Evolutionary conservation across 2,113 vertebrate genomes (phyloP).

Genomic region (Sphaerodactylus townsendi): DNA sequence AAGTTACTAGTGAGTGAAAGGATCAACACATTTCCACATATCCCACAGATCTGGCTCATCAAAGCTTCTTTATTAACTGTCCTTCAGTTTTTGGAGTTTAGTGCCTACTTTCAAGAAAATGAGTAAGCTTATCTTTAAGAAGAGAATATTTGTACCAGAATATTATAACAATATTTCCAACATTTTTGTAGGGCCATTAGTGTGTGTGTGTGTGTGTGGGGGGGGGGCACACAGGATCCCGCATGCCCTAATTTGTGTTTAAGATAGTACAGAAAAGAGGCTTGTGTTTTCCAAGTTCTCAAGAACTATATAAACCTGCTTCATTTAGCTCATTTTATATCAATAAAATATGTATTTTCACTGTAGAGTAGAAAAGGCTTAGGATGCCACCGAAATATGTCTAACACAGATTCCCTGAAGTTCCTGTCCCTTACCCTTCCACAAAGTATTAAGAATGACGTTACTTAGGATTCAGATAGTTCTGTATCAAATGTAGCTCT

Average conservation of each 20-base stretch:
- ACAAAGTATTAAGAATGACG: no score
- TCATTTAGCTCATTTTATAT: background rate
- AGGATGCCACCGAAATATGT: background rate
- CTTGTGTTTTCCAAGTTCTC: background rate
- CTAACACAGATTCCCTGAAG: background rate
- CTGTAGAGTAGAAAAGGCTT: background rate
- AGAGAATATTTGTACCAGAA: background rate
- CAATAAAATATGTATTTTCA: background rate
- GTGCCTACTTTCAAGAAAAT: background rate
- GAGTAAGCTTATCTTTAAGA: background rate
- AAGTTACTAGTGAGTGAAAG: background rate
- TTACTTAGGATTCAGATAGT: no score
- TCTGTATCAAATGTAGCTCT: no score
- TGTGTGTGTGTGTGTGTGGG: no score
- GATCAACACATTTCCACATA: background rate
- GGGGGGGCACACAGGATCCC: background rate
- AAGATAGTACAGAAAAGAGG: background rate
- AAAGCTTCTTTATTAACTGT: background rate
- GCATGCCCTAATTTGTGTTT: background rate
- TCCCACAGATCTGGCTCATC: fast-evolving
- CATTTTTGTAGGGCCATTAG: background rate
- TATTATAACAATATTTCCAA: background rate
- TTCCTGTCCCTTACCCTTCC: no score
- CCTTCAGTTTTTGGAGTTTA: background rate
- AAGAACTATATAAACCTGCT: background rate